phyloP scores from a whole-genome alignment of 2,888 invertebrate genomes.

The Branchipolynoe longqiensis region DNA sequence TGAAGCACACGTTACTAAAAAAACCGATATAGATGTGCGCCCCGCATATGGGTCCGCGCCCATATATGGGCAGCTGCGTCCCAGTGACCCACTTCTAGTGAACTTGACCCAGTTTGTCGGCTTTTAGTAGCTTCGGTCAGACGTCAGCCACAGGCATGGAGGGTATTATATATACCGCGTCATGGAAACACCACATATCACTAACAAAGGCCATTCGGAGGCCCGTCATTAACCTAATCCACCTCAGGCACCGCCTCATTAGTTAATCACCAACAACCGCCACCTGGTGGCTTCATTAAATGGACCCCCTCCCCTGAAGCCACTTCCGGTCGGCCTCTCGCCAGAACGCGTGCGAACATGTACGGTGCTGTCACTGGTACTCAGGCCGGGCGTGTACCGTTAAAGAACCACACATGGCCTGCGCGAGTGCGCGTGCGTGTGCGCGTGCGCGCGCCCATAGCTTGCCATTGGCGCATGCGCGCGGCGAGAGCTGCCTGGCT shows the following conservation, averaged over 20 bases:
- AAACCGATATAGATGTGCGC: neutral
- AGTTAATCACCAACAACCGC: slow-evolving; percentile 11
- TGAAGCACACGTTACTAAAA: slow-evolving; percentile 8
- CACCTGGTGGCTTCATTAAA: slow-evolving; percentile 23
- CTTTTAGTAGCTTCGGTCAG: neutral
- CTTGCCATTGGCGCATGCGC: too few relatives aligned
- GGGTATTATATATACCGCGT: too few relatives aligned
- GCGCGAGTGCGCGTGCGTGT: too few relatives aligned
- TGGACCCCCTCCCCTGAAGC: slow-evolving; percentile 14
- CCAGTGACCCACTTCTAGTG: slow-evolving; percentile 1
- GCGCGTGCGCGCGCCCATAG: too few relatives aligned
- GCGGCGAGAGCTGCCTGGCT: too few relatives aligned
- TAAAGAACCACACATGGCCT: too few relatives aligned
- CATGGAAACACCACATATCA: neutral
- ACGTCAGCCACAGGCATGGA: neutral
- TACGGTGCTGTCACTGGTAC: neutral
- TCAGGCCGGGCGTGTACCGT: too few relatives aligned
- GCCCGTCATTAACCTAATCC: slow-evolving; percentile 23
- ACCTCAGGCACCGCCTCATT: slow-evolving; percentile 28
- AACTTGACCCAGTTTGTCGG: neutral
- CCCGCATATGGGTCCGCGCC: neutral
- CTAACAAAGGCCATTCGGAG: slow-evolving; percentile 1
- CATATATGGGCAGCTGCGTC: neutral
- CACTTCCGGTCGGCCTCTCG: slow-evolving; percentile 8
- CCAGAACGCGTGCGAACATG: neutral